Evolutionary conservation across 2,113 vertebrate genomes (phyloP), one percentile per base, ranked within the genome.

Genomic region (Oxygymnocypris stewartii): DNA sequence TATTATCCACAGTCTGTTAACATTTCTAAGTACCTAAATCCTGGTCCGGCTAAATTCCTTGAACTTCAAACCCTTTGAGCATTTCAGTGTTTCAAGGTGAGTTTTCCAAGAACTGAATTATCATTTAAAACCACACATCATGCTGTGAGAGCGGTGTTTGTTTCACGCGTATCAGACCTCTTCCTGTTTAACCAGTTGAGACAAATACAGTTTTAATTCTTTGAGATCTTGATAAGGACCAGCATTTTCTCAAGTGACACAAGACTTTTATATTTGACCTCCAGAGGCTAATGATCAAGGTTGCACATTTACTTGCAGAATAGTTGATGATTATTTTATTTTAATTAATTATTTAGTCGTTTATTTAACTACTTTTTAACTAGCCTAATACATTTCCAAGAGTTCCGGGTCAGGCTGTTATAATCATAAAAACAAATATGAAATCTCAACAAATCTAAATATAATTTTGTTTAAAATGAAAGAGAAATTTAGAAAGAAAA

Each of bases 181-280:
- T 47, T 65, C 42, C 40, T 51, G 63, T 82, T 82, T 4, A 51
- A 67, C 59, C 79, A 82, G 79, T 44, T 67, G 10, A 47, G 42
- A 16, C 6, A 4, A 69, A 69, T 69, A 1, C 18, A 73, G 18
- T 40, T 73, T 40, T 40, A 73, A 40, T 59, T 57, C 18, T 57
- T 57, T 11, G 40, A 40, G 69, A 37, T 71, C 35, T n/a, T 31
- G 14, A 77, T 77, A 77, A 77, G 13, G 44, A 14, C 23, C 11
- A 47, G 4, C 18, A 37, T 79, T 31, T 57, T 6, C 54, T 57
- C 18, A 5, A 12, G 16, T 12, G 49, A 51, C 25, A 76, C 25
- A 63, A 35, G 14, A 18, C 31, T 6, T 14, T 69, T 1, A 7
- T 63, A 11, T 69, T 18, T 71, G 67, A 71, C 67, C 67, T 35